Conservation (phyloP, 2,113 vertebrate genomes). For the Trematocara zebra region DNA sequence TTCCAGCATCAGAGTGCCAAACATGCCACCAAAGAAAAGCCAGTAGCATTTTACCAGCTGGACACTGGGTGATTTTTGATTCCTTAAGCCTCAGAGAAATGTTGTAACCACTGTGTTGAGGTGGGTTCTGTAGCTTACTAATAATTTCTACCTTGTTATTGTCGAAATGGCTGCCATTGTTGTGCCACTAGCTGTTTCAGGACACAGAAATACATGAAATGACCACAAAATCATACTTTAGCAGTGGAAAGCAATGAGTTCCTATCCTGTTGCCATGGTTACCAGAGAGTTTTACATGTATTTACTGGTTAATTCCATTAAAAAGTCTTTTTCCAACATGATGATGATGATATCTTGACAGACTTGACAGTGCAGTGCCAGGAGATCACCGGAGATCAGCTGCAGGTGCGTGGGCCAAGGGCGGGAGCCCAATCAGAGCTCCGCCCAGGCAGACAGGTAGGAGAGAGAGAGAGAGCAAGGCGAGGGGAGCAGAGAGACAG, state of each 20-base stretch:
- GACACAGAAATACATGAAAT: not conserved
- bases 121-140: not conserved
- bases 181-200: not conserved
- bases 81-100: not conserved
- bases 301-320: not conserved
- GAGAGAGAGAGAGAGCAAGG: not conserved
- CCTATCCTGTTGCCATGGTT: not conserved
- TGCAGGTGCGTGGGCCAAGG: not conserved
- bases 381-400: not conserved
- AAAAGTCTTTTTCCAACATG: not conserved
- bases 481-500: not conserved
- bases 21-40: not conserved
- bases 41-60: not conserved
- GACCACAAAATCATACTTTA: not conserved
- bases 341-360: not conserved
- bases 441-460: not conserved
- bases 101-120: not conserved
- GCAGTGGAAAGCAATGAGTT: not conserved
- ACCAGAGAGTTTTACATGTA: not conserved
- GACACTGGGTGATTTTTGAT: not conserved
- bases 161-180: not conserved
- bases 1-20: not conserved
- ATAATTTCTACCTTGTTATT: not conserved
- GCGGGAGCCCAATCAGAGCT: not conserved
- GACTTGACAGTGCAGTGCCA: not conserved